Conservation (phyloP, 2,888 invertebrate genomes). For the Eupithecia subfuscata region DNA sequence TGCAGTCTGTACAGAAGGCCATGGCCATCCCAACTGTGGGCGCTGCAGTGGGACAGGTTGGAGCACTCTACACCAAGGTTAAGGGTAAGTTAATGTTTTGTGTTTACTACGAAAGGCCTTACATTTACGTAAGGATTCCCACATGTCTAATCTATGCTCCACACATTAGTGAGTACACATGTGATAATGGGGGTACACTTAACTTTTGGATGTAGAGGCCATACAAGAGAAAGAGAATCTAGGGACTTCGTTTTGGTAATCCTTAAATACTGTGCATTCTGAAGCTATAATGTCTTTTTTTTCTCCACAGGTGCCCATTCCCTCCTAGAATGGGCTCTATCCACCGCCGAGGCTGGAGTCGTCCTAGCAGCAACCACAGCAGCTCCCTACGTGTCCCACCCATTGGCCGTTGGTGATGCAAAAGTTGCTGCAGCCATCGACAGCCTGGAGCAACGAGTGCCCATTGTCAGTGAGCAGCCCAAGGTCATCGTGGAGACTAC, state of each 20-base stretch:
- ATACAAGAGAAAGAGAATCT: neutral
- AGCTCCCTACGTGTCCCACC: conserved; percentile 83
- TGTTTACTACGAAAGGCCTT: neutral
- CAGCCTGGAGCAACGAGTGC: conserved; percentile 86
- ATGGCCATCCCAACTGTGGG: conserved; percentile 83
- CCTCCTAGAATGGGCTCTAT: conserved; percentile 87
- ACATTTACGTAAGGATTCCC: neutral
- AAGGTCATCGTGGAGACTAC: conserved; percentile 84
- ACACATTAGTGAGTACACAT: neutral
- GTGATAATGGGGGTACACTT: too few relatives aligned
- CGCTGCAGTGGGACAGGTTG: conserved; percentile 83
- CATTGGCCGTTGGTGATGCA: conserved; percentile 84
- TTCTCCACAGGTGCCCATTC: conserved; percentile 82
- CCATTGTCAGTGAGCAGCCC: conserved; percentile 87
- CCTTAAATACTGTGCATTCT: neutral
- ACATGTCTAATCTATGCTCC: neutral
- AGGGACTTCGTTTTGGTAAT: neutral
- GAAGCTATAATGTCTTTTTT: neutral
- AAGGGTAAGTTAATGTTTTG: conserved; percentile 65
- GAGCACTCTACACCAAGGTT: conserved; percentile 81
- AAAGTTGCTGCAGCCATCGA: conserved; percentile 87
- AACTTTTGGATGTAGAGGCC: neutral
- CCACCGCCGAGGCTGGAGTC: conserved; percentile 87
- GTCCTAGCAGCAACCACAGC: conserved; percentile 86
- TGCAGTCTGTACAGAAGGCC: conserved; percentile 82